A percentile compares a stretch with the other conserved stretches of the same genome.
These are phyloP conservation scores for Cheilosia impressa DNA, from an alignment of 2,888 invertebrate species.

Conservation along the genomic window DNA sequence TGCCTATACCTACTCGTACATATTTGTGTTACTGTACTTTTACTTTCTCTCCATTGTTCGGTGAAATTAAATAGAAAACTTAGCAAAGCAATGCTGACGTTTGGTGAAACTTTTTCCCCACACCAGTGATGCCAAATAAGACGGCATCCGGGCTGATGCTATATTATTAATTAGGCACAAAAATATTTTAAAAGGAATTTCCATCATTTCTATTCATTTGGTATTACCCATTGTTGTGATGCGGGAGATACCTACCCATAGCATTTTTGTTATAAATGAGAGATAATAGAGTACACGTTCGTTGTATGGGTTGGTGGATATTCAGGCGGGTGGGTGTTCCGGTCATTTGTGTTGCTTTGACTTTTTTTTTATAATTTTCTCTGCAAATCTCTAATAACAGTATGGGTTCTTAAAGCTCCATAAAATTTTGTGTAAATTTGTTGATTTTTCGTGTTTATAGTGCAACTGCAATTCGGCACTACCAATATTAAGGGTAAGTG, in stretches of 20 bases:
- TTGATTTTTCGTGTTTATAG: no score
- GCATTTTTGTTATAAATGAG: neutral
- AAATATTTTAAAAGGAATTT: neutral
- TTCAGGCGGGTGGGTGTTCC: neutral
- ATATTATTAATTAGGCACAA: conserved; percentile 1
- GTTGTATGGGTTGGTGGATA: neutral
- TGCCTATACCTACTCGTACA: neutral
- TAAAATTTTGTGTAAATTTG: no score
- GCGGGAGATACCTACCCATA: neutral
- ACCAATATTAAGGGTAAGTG: no score
- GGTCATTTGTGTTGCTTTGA: neutral
- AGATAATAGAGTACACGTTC: neutral
- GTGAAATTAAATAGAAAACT: neutral
- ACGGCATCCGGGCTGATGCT: neutral
- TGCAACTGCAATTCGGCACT: no score
- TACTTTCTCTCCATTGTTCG: neutral
- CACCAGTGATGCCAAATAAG: neutral
- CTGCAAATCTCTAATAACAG: neutral
- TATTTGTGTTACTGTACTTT: neutral
- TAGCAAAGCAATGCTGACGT: neutral
- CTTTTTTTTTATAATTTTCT: neutral
- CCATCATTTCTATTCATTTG: conserved; percentile 2
- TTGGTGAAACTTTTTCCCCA: neutral
- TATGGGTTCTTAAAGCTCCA: no score
- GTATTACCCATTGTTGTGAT: neutral